Conservation (phyloP, 2,113 vertebrate species). For the Pterocles gutturalis region DNA sequence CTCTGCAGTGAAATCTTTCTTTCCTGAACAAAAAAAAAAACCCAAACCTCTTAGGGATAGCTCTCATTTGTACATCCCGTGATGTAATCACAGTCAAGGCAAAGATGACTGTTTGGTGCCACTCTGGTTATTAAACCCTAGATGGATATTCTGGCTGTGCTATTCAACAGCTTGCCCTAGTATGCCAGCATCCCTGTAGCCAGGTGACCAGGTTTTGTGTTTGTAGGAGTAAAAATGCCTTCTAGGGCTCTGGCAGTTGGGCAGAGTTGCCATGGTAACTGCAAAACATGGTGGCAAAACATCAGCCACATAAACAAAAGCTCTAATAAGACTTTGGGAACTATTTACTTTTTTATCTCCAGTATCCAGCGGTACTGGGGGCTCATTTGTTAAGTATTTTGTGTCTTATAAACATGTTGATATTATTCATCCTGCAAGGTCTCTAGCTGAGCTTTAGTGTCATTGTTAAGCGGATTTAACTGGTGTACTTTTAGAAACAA, state of each 20-base stretch:
- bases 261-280: conserved; percentile 34
- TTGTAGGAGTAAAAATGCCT: background rate
- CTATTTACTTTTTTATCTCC: background rate
- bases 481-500: background rate
- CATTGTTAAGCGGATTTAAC: background rate
- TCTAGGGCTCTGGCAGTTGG: background rate
- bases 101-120: background rate
- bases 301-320: background rate
- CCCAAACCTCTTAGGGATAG: background rate
- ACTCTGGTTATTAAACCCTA: background rate
- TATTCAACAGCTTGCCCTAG: background rate
- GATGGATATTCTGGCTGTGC: background rate
- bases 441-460: background rate
- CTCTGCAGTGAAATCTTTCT: background rate
- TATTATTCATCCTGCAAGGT: background rate
- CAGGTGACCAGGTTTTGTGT: background rate
- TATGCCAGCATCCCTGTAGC: background rate
- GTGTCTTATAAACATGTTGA: background rate
- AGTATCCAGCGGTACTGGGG: background rate
- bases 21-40: background rate
- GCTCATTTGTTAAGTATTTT: background rate
- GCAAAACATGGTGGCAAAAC: background rate
- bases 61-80: background rate
- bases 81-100: background rate
- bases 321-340: conserved; percentile 21